Evolutionary conservation across 2,113 vertebrate genomes (phyloP).

Genomic region (Thermophis baileyi): DNA sequence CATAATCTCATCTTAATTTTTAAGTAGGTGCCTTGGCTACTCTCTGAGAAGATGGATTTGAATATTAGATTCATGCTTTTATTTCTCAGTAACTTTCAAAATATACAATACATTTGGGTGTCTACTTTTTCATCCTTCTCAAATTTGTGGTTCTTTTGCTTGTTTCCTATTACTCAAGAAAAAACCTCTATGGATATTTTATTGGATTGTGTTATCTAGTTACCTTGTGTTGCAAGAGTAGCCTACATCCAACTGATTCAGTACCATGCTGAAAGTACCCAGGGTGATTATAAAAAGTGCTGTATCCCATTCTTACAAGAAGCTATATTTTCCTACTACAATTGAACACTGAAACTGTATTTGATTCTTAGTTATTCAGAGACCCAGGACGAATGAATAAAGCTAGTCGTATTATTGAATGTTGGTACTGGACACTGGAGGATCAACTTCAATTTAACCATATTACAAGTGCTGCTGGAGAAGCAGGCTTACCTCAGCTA

Average conservation of each 20-base stretch:
- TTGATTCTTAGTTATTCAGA: background rate
- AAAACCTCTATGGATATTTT: background rate
- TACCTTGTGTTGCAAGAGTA: background rate
- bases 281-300: background rate
- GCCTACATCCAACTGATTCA: background rate
- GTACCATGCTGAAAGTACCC: background rate
- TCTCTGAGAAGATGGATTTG: background rate
- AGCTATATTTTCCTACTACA: background rate
- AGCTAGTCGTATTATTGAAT: constrained; percentile 39
- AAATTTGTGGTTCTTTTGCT: background rate
- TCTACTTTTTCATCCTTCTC: background rate
- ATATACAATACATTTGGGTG: background rate
- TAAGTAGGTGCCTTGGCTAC: background rate
- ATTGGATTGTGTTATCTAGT: background rate
- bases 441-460: constrained; percentile 69
- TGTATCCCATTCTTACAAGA: constrained; percentile 1
- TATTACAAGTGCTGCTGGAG: constrained; percentile 66
- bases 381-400: constrained; percentile 21
- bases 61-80: background rate
- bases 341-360: constrained; percentile 12
- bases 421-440: constrained; percentile 64
- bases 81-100: background rate
- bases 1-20: background rate
- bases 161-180: background rate
- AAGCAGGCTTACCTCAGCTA: constrained; percentile 85